Conservation (phyloP, 2,888 invertebrate species). For the Apotomis betuletana region DNA sequence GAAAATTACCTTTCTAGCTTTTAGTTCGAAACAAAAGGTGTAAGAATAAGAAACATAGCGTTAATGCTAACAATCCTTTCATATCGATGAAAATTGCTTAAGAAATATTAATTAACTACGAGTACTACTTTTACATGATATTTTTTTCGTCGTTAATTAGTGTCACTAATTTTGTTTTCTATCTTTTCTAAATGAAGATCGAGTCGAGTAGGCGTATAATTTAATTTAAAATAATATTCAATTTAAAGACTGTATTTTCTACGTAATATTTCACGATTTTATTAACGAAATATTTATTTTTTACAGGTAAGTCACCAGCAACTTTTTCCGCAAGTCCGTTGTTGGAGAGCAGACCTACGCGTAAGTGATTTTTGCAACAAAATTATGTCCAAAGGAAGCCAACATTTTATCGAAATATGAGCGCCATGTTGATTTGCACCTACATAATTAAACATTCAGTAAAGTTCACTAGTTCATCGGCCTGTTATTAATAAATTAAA, state of each 20-base stretch:
- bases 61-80: slow-evolving; percentile 12
- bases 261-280: background rate
- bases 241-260: background rate
- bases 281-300: slow-evolving; percentile 35
- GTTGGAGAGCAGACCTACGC: background rate
- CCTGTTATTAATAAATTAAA: slow-evolving; percentile 1
- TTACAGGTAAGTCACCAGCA: slow-evolving; percentile 55
- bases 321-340: background rate
- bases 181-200: background rate
- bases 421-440: background rate
- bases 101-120: slow-evolving; percentile 6
- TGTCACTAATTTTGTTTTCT: background rate
- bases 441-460: background rate
- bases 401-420: background rate
- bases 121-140: background rate
- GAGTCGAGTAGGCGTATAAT: background rate
- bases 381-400: background rate
- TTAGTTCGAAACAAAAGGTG: slow-evolving; percentile 28
- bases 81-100: slow-evolving; percentile 1
- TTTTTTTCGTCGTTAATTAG: background rate
- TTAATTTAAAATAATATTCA: background rate
- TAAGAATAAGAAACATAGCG: background rate
- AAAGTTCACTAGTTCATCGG: background rate
- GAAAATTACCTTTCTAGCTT: slow-evolving; percentile 25
- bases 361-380: background rate